Evolutionary conservation across 2,888 invertebrate genomes (phyloP), one percentile per base, ranked within the genome.

Genomic region (Sipunculus nudus): DNA sequence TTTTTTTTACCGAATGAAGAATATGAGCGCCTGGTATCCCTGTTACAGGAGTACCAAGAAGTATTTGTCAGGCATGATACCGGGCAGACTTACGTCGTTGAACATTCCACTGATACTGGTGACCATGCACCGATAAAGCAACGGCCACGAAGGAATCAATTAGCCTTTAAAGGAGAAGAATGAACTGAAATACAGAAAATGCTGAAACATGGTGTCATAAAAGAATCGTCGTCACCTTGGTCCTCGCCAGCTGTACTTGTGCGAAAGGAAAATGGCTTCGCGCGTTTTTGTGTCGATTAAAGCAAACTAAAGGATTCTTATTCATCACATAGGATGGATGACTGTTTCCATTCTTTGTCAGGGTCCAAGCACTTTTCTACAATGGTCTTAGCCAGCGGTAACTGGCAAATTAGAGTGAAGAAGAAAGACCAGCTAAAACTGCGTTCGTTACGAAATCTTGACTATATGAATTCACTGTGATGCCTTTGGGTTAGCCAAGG

Each of bases 391-490:
- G 10, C 8, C 10, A 13, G 10, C 35, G 35, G 35, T 35, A 13
- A 35, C 13, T 35, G 35, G 35, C 35, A 35, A 35, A 35, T 35
- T 16, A 13, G 13, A 13, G 35, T 35, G 10, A 50, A 50, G 2
- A 43, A 55, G 10, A 43, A 39, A 0, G 63, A 65, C 26, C 58
- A 16, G 35, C 35, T 13, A 35, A 35, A 35, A 35, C 35, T 10
- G 35, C 35, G 13, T 35, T 35, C 35, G 13, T 35, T 13, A 35
- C 35, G 13, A 35, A 16, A 35, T 13, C 10, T 35, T 10, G 35
- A 35, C 16, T 35, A 35, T 77, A 63, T 45, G 64, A 78, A 55
- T 79, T 73, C 40, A 64, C 54, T 10, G 63, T 67, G 2, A 68
- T 76, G 65, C 73, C 72, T 78, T 80, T 23, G 55, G 55, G 2